These are phyloP conservation scores for Amphipoea oculea DNA, from an alignment of 2,888 invertebrate genomes.

Conservation along the genomic window DNA sequence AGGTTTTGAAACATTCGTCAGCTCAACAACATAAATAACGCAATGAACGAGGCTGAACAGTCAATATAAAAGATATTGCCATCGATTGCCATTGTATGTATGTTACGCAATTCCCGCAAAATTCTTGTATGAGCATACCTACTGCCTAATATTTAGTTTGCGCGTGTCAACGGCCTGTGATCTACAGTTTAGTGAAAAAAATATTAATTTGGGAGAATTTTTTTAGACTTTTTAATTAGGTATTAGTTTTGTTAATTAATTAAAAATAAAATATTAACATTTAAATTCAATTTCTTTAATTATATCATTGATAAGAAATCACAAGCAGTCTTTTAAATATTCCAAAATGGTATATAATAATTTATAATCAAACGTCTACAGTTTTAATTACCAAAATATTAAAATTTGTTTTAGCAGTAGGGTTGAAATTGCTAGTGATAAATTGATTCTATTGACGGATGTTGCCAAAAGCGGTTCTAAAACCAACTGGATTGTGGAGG, in stretches of 20 bases:
- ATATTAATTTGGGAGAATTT: background rate
- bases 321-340: background rate
- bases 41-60: background rate
- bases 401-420: background rate
- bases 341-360: background rate
- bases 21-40: background rate
- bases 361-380: background rate
- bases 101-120: background rate
- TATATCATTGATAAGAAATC: background rate
- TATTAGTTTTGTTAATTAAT: slow-evolving; percentile 14
- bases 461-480: background rate
- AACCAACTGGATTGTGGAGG: background rate
- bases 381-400: slow-evolving; percentile 20
- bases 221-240: background rate
- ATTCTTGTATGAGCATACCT: background rate
- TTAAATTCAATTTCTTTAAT: background rate
- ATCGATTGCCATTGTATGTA: background rate
- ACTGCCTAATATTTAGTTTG: background rate
- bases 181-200: background rate
- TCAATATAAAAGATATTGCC: background rate
- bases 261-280: background rate
- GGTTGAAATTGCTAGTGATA: background rate
- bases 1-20: background rate
- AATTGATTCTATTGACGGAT: background rate
- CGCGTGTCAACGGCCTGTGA: background rate